phyloP scores from a whole-genome alignment of 2,888 invertebrate species.

The Dorcus parallelipipedus region DNA sequence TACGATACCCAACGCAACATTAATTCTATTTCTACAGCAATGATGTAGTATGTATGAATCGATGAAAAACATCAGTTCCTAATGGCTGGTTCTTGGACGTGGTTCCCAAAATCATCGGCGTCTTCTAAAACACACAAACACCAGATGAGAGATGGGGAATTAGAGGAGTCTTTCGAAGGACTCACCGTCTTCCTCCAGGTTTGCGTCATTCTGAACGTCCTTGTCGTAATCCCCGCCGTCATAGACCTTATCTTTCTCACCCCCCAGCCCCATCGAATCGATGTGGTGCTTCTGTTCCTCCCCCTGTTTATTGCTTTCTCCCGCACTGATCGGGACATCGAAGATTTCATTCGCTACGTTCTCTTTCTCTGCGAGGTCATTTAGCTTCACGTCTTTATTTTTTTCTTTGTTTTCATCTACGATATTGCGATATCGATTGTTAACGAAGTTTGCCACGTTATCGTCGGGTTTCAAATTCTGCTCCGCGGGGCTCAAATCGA shows the following conservation, averaged over 20 bases:
- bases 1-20: too few relatives aligned
- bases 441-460: conserved; percentile 10
- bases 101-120: conserved; percentile 51
- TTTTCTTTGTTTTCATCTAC: conserved; percentile 38
- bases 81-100: conserved; percentile 50
- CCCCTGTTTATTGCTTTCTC: conserved; percentile 1
- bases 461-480: conserved; percentile 34
- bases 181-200: conserved; percentile 48
- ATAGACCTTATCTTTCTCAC: conserved; percentile 32
- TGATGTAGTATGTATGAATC: neutral
- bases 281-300: conserved; percentile 30
- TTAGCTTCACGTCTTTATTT: conserved; percentile 22
- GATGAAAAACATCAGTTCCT: conserved; percentile 42
- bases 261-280: conserved; percentile 26
- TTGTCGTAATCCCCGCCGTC: conserved; percentile 36
- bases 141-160: neutral
- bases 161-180: neutral
- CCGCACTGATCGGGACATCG: conserved; percentile 33
- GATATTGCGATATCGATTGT: conserved; percentile 17
- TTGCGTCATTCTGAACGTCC: conserved; percentile 31
- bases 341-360: conserved; percentile 44
- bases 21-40: too few relatives aligned
- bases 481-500: conserved; percentile 33
- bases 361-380: conserved; percentile 34
- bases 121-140: conserved; percentile 44